Evolutionary conservation across 1,140 invertebrate genomes (phyloP).

Genomic region (Drosophila bocki): DNA sequence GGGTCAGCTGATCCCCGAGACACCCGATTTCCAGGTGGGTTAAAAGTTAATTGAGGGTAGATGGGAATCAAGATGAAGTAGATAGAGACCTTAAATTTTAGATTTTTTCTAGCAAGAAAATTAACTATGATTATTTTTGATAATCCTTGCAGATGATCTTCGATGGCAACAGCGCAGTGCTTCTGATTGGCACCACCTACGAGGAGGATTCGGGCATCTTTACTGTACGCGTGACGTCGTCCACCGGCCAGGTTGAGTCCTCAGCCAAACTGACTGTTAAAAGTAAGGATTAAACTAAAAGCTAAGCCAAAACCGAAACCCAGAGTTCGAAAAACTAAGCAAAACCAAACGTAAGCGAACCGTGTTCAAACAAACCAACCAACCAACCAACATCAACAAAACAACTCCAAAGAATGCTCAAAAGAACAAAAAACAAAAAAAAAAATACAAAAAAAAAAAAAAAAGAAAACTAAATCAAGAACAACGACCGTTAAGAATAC

Average conservation of each 20-base stretch:
- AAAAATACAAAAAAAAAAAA: slow-evolving; percentile 30
- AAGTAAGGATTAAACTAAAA: slow-evolving; percentile 95
- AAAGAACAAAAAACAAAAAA: slow-evolving; percentile 52
- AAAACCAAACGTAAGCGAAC: slow-evolving; percentile 73
- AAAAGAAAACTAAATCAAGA: slow-evolving; percentile 25
- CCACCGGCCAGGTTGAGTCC: slow-evolving; percentile 95
- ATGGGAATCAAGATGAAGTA: background rate
- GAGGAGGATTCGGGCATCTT: slow-evolving; percentile 97
- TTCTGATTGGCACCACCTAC: slow-evolving; percentile 95
- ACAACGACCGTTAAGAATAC: slow-evolving; percentile 43
- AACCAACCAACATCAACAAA: slow-evolving; percentile 69
- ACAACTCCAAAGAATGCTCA: slow-evolving; percentile 79
- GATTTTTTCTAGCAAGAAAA: background rate
- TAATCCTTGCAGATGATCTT: slow-evolving; percentile 93
- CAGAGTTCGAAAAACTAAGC: slow-evolving; percentile 69
- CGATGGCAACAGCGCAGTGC: slow-evolving; percentile 94
- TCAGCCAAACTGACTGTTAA: slow-evolving; percentile 97
- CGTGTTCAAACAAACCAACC: slow-evolving; percentile 58
- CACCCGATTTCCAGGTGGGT: slow-evolving; percentile 95
- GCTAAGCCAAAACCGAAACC: slow-evolving; percentile 71
- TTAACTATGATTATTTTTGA: background rate
- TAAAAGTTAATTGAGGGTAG: background rate
- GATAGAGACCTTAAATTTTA: too few relatives aligned
- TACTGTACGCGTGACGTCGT: slow-evolving; percentile 95
- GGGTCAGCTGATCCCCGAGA: slow-evolving; percentile 94